phyloP scores from a whole-genome alignment of 2,113 vertebrate genomes.

The Syngnathoides biaculeatus region DNA sequence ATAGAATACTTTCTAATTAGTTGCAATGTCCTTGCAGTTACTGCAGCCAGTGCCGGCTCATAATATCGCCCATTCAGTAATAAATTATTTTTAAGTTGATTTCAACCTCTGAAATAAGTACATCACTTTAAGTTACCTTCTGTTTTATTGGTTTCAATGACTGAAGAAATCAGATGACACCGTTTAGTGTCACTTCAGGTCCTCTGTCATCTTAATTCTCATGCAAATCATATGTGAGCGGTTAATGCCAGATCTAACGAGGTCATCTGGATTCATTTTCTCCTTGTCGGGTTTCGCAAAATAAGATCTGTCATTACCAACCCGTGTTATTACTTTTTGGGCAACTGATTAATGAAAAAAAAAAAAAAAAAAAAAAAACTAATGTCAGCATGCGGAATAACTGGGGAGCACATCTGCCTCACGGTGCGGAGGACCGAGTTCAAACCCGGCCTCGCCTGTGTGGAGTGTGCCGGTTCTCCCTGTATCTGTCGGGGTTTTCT shows the following conservation, averaged over 20 bases:
- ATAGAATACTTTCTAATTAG: slow-evolving; percentile 6
- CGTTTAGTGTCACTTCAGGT: background rate
- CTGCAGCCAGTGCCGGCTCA: background rate
- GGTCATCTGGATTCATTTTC: background rate
- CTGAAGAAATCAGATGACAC: background rate
- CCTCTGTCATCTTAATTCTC: background rate
- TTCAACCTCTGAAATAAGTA: background rate
- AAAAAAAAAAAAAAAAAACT: no score
- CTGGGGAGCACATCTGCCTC: no score
- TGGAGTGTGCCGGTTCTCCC: no score
- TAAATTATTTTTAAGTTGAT: background rate
- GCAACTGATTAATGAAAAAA: background rate
- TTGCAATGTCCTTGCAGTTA: slow-evolving; percentile 6
- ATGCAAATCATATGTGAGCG: background rate
- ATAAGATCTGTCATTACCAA: background rate
- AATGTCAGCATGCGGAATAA: no score
- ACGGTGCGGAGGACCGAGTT: no score
- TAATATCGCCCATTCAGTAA: background rate
- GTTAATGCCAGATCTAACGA: background rate
- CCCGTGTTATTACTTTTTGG: background rate
- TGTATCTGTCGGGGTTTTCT: no score
- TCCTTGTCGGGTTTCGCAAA: background rate
- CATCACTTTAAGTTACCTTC: background rate
- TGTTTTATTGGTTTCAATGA: slow-evolving; percentile 2
- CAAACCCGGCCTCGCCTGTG: no score